These are phyloP conservation scores for Heliconius melpomene DNA, from an alignment of 1,140 invertebrate genomes.

Conservation along the genomic window DNA sequence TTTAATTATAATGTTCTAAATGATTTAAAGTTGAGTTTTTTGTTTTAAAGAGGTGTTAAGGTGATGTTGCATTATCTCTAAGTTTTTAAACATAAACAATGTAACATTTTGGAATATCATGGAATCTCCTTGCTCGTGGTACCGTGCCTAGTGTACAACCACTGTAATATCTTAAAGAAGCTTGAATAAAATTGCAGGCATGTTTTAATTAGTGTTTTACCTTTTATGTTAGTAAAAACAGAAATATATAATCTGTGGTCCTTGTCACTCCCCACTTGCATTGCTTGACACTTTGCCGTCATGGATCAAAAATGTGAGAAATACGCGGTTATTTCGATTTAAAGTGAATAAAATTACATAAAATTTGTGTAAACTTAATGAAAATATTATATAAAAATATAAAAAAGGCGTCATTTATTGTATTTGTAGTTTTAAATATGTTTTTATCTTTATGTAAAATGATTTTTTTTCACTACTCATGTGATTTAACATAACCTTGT, in stretches of 20 bases:
- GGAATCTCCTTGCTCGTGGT: too few species aligned
- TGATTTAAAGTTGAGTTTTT: neutral
- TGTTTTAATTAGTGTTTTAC: too few species aligned
- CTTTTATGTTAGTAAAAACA: too few species aligned
- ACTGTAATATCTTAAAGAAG: too few species aligned
- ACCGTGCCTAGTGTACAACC: too few species aligned
- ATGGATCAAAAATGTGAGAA: conserved; percentile 4
- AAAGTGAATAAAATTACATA: neutral
- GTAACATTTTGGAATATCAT: too few species aligned
- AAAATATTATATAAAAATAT: neutral
- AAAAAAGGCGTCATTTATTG: neutral
- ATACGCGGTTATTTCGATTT: conserved; percentile 11
- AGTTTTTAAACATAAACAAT: too few species aligned
- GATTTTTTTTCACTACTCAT: neutral
- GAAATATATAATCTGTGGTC: neutral
- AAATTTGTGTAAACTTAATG: neutral
- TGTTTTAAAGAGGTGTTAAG: neutral
- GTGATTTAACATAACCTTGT: conserved; percentile 1
- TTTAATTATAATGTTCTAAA: too few species aligned
- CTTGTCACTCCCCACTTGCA: too few species aligned
- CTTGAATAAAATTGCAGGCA: too few species aligned
- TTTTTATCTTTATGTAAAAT: neutral
- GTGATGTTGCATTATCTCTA: too few species aligned
- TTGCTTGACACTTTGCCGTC: neutral
- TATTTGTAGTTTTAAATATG: neutral